Evolutionary conservation across 2,113 vertebrate species (phyloP).

Genomic region (Bostrychus sinensis): DNA sequence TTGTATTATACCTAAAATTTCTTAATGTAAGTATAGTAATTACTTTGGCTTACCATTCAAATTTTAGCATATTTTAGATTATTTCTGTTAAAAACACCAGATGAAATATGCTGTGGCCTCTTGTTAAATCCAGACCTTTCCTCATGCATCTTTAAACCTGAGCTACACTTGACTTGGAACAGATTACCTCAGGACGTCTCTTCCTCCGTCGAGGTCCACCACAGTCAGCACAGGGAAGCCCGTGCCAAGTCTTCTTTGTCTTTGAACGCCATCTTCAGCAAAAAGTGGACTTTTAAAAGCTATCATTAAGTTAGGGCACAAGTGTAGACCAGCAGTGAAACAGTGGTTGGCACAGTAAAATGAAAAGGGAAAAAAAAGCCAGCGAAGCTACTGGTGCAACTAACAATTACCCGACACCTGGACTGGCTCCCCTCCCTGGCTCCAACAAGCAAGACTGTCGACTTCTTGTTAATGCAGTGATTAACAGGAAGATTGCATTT

Average conservation of each 20-base stretch:
- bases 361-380: neutral
- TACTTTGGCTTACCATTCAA: no score
- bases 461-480: slow-evolving; percentile 69
- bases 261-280: slow-evolving; percentile 30
- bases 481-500: slow-evolving; percentile 69
- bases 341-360: slow-evolving; percentile 40
- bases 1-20: no score
- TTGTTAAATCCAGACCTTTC: slow-evolving; percentile 12
- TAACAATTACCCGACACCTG: slow-evolving; percentile 71
- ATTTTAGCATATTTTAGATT: neutral
- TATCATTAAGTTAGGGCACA: slow-evolving; percentile 53
- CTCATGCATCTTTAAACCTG: slow-evolving; percentile 14
- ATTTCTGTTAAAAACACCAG: no score
- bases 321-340: slow-evolving; percentile 57
- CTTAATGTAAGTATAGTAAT: no score
- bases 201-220: slow-evolving; percentile 24
- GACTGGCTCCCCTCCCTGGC: slow-evolving; percentile 49
- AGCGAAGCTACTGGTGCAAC: slow-evolving; percentile 51
- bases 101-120: neutral
- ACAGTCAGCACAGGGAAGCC: slow-evolving; percentile 24
- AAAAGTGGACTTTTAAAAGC: slow-evolving; percentile 47
- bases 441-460: slow-evolving; percentile 55
- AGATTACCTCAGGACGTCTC: slow-evolving; percentile 13
- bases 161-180: slow-evolving; percentile 14
- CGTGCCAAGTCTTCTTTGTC: slow-evolving; percentile 43